These are phyloP conservation scores for Himantopus leucocephalus DNA, from an alignment of 2,113 vertebrate species.

Conservation along the genomic window DNA sequence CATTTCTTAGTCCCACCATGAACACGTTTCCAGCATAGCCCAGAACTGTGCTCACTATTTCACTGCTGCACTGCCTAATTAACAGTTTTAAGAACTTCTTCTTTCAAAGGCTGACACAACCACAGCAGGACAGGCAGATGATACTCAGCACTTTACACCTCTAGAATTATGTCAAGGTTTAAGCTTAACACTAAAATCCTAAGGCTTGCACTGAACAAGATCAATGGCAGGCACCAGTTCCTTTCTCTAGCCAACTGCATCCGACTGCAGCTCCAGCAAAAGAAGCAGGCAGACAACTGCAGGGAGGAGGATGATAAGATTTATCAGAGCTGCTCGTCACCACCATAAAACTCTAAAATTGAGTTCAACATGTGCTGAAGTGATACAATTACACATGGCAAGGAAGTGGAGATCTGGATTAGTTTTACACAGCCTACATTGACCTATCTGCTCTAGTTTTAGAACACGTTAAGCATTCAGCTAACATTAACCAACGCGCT, in stretches of 20 bases:
- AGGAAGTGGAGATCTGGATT: neutral
- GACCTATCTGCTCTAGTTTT: neutral
- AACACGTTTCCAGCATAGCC: neutral
- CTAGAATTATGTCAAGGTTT: neutral
- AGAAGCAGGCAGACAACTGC: neutral
- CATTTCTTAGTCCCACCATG: neutral
- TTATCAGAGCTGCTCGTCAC: neutral
- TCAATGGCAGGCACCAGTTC: neutral
- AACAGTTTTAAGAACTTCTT: neutral
- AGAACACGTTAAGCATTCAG: neutral
- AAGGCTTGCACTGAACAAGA: neutral
- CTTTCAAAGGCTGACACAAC: neutral
- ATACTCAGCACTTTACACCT: neutral
- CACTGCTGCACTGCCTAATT: neutral
- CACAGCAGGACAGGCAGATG: neutral
- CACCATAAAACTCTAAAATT: neutral
- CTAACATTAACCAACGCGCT: neutral
- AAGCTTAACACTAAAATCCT: neutral
- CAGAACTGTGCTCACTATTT: neutral
- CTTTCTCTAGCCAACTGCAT: neutral
- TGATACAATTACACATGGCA: neutral
- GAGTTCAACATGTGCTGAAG: neutral
- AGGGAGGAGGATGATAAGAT: neutral
- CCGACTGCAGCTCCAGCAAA: neutral
- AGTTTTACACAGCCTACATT: neutral